A percentile compares a stretch with the other conserved stretches of the same genome.
phyloP scores from a whole-genome alignment of 2,113 vertebrate species.

The Penelope pileata region DNA sequence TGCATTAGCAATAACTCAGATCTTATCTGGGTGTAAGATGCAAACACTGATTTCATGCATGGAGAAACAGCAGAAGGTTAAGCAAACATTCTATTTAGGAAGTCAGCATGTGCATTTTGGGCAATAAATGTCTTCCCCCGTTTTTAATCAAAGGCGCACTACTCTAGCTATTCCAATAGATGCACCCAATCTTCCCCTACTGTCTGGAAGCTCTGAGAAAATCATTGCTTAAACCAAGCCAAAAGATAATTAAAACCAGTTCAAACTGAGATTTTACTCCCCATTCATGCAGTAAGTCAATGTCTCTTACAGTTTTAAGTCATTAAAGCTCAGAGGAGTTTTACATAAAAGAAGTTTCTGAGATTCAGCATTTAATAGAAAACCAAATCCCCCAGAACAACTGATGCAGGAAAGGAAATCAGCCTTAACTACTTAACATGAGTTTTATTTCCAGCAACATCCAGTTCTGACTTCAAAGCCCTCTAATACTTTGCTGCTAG shows the following conservation, averaged over 20 bases:
- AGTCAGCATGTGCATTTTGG: background rate
- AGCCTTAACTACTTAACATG: background rate
- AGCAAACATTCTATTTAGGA: background rate
- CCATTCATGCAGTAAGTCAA: background rate
- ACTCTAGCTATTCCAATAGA: background rate
- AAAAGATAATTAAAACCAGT: conserved; percentile 61
- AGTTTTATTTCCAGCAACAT: conserved; percentile 37
- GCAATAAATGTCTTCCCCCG: background rate
- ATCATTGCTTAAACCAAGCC: conserved; percentile 33
- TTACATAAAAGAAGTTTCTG: conserved; percentile 16
- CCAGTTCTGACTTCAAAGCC: conserved; percentile 9
- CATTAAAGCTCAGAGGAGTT: conserved; percentile 28
- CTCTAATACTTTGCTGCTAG: background rate
- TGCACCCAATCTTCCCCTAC: background rate
- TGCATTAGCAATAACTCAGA: background rate
- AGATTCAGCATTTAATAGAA: conserved; percentile 13
- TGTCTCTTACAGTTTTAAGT: conserved; percentile 41
- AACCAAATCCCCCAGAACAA: conserved; percentile 28
- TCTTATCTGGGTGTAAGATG: background rate
- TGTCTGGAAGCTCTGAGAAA: conserved; percentile 26
- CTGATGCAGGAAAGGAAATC: conserved; percentile 8
- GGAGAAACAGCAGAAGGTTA: conserved; percentile 15
- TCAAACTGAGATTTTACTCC: conserved; percentile 42
- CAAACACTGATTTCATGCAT: background rate
- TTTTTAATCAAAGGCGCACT: conserved; percentile 36